phyloP scores from a whole-genome alignment of 2,888 invertebrate genomes.

The Oeneis ivallda region DNA sequence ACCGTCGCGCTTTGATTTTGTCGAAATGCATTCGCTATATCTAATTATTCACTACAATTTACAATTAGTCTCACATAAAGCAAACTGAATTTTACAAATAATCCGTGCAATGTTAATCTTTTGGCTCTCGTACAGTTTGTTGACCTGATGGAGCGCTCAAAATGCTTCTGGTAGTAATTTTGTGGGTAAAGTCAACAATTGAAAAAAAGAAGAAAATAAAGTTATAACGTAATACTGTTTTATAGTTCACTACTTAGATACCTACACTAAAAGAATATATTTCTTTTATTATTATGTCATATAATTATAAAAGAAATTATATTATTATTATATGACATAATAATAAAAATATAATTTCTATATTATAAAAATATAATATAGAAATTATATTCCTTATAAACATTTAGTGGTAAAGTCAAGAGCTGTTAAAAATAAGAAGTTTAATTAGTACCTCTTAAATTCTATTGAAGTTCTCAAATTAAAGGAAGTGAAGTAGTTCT shows the following conservation, averaged over 20 bases:
- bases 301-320: too few species aligned
- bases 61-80: conserved; percentile 6
- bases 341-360: too few species aligned
- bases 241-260: too few species aligned
- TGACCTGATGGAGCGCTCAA: conserved; percentile 7
- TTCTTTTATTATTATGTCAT: too few species aligned
- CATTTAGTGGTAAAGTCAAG: neutral
- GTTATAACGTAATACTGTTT: too few species aligned
- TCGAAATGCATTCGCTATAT: neutral
- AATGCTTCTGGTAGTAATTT: neutral
- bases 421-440: neutral
- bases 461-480: conserved; percentile 14
- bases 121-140: neutral
- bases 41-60: neutral
- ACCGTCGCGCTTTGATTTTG: conserved; percentile 2
- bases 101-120: conserved; percentile 4
- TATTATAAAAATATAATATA: too few species aligned
- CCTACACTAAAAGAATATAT: too few species aligned
- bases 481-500: conserved; percentile 17
- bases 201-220: too few species aligned
- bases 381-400: too few species aligned
- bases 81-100: conserved; percentile 14
- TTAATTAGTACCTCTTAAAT: neutral
- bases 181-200: too few species aligned
- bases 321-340: too few species aligned